These are phyloP conservation scores for Chelmon rostratus DNA, from an alignment of 2,797 vertebrate species.

Conservation along the genomic window DNA sequence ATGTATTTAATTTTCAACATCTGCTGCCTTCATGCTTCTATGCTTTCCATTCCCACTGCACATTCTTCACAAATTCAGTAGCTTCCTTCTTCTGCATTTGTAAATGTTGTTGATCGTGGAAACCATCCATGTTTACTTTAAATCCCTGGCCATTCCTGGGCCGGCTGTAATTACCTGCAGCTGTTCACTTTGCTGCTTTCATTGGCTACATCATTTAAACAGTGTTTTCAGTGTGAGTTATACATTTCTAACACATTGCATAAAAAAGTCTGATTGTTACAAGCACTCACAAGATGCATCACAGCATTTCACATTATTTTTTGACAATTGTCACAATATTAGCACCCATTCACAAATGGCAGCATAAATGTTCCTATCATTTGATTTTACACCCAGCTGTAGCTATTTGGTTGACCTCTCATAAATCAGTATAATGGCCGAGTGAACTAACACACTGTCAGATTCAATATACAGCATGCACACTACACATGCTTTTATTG, in stretches of 20 bases:
- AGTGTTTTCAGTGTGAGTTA: slow-evolving; percentile 92
- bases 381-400: slow-evolving; percentile 50
- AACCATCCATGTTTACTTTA: slow-evolving; percentile 98
- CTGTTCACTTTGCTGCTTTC: slow-evolving; percentile 92
- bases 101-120: slow-evolving; percentile 98
- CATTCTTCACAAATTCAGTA: slow-evolving; percentile 99
- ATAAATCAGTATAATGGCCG: slow-evolving; percentile 64
- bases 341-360: slow-evolving; percentile 46
- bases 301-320: slow-evolving; percentile 85
- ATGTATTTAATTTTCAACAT: slow-evolving; percentile 96
- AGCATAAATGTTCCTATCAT: slow-evolving; percentile 49
- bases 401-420: slow-evolving; percentile 51
- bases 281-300: slow-evolving; percentile 83
- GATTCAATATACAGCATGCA: slow-evolving; percentile 36
- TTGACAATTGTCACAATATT: slow-evolving; percentile 83
- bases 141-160: slow-evolving; percentile 91
- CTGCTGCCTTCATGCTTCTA: slow-evolving; percentile 90
- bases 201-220: slow-evolving; percentile 90
- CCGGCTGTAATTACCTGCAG: slow-evolving; percentile 95
- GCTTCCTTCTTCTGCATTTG: slow-evolving; percentile 98
- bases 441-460: slow-evolving; percentile 62
- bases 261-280: slow-evolving; percentile 90
- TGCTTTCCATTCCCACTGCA: slow-evolving; percentile 91
- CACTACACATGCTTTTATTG: slow-evolving; percentile 44
- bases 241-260: slow-evolving; percentile 91